Conservation (phyloP, 23 tunicate genomes). For the Diplosoma virens region DNA sequence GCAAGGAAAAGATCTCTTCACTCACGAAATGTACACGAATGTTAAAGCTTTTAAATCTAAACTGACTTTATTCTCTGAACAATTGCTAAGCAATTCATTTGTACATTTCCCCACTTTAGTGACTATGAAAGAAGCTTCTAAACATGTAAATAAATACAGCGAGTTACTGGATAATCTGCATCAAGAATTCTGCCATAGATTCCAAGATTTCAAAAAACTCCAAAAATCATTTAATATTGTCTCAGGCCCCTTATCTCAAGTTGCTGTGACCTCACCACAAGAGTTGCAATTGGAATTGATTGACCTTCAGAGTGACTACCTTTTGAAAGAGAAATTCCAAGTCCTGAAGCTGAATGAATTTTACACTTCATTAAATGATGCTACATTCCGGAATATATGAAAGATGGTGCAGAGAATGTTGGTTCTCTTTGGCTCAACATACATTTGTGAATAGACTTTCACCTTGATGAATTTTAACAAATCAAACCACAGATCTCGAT, state of each 20-base stretch:
- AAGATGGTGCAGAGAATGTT: constrained; percentile 23
- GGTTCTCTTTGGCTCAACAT: constrained; percentile 19
- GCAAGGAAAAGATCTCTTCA: constrained; percentile 22
- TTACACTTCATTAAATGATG: not conserved
- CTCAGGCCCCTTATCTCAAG: constrained; percentile 8
- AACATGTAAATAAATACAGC: constrained; percentile 29
- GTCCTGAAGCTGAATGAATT: constrained; percentile 29
- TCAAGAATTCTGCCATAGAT: constrained; percentile 30
- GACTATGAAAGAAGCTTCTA: constrained; percentile 29
- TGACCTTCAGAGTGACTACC: constrained; percentile 32
- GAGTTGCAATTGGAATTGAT: constrained; percentile 20
- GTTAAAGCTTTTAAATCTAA: constrained; percentile 18
- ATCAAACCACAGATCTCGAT: too few relatives aligned
- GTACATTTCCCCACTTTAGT: constrained; percentile 13
- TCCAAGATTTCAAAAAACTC: too few relatives aligned
- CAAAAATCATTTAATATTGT: constrained; percentile 15
- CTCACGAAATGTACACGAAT: too few relatives aligned
- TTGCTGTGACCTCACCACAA: constrained; percentile 18
- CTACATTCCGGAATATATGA: constrained; percentile 8
- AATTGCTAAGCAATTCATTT: constrained; percentile 17
- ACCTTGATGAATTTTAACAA: too few relatives aligned
- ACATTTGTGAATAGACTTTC: too few relatives aligned
- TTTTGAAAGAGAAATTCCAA: constrained; percentile 29
- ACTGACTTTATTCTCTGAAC: constrained; percentile 14
- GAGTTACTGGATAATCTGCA: constrained; percentile 24